Evolutionary conservation across 2,888 invertebrate species (phyloP), one percentile per base, ranked within the genome.

Genomic region (Aquatica leii): DNA sequence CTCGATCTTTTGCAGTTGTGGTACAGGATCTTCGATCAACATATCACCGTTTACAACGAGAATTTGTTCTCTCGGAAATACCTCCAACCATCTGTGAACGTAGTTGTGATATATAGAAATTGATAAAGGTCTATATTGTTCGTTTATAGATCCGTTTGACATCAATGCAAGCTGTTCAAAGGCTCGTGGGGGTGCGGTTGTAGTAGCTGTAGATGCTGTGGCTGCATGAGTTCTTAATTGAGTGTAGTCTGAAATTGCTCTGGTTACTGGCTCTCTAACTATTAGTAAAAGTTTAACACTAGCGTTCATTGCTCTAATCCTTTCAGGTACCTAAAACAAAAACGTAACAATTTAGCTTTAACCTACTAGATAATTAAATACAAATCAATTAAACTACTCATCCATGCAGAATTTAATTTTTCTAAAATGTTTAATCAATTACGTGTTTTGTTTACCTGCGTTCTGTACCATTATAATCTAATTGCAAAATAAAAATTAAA

Each of bases 181-280:
- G 59, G 89, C 87, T 71, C 89, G 83, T 77, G 82, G 79, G 11
- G 78, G 71, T 40, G 78, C 72, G 6, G 72, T 81, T 62, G 84
- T 82, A 56, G 79, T 78, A 14, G 82, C 78, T 56, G 86, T 84
- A 3, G 91, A 87, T 68, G 88, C 88, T 8, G 91, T 90, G 0
- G 91, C 90, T 18, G 93, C 91, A 77, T 93, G 91, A 73, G 92
- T 93, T 68, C 92, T 88, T 73, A 97, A 85, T 82, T 98, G 97
- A 15, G 96, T 94, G 83, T 97, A 98, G 86, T 98, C 98, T 11
- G 97, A 98, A 76, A 99, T 94, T 54, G 97, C 94, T 59, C 98
- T 86, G 14, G 94, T 95, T 58, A 98, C 96, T 1, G 98, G 98
- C 81, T 99, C 96, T 11, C 98, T 87, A 17, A 99, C 94, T 76